Conservation (phyloP, 1,140 invertebrate genomes). For the Helicorthomorpha holstii region DNA sequence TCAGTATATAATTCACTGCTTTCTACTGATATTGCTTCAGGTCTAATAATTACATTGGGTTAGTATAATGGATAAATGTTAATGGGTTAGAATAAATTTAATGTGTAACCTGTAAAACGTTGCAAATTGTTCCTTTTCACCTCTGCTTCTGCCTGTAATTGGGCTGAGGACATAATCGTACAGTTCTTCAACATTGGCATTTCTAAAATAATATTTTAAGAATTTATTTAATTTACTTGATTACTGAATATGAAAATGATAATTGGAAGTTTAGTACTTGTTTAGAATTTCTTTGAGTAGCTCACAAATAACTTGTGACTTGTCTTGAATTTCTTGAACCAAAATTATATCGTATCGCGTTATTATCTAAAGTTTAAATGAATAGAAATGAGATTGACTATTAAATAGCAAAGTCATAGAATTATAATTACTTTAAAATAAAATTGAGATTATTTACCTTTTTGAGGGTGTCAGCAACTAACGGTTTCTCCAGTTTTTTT, state of each 20-base stretch:
- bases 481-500: too few relatives aligned
- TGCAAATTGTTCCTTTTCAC: not conserved
- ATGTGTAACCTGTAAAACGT: not conserved
- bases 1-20: not conserved
- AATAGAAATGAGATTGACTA: too few relatives aligned
- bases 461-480: too few relatives aligned
- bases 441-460: too few relatives aligned
- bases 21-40: too few relatives aligned
- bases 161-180: not conserved
- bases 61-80: too few relatives aligned
- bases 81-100: not conserved
- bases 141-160: not conserved
- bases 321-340: slow-evolving; percentile 9
- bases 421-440: too few relatives aligned
- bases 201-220: not conserved
- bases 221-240: not conserved
- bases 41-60: too few relatives aligned
- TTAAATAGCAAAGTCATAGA: too few relatives aligned
- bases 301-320: slow-evolving; percentile 2
- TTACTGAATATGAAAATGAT: not conserved
- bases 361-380: slow-evolving; percentile 4
- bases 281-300: slow-evolving; percentile 3
- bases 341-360: slow-evolving; percentile 10
- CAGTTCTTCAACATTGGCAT: not conserved
- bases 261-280: not conserved